phyloP scores from a whole-genome alignment of 2,888 invertebrate species.

The Acleris cristana region DNA sequence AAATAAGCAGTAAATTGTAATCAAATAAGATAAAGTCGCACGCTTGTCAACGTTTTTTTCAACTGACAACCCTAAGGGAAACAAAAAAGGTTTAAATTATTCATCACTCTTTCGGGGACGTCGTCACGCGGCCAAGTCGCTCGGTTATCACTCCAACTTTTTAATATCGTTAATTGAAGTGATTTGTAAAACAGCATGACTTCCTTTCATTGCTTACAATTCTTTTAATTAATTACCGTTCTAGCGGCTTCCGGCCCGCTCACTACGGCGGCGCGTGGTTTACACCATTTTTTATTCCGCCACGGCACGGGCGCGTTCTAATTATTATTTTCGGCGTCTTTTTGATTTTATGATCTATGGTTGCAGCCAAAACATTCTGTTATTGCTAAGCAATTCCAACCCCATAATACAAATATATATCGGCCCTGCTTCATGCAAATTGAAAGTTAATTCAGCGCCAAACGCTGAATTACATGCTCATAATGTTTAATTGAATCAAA shows the following conservation, averaged over 20 bases:
- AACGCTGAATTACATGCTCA: conserved; percentile 41
- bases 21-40: conserved; percentile 67
- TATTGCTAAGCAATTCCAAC: conserved; percentile 25
- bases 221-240: conserved; percentile 82
- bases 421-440: conserved; percentile 32
- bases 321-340: conserved; percentile 54
- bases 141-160: conserved; percentile 76
- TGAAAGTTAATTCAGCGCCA: conserved; percentile 39
- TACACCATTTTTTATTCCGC: conserved; percentile 71
- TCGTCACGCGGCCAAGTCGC: conserved; percentile 65
- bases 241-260: conserved; percentile 78
- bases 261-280: conserved; percentile 63
- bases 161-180: conserved; percentile 84
- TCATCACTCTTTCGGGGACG: conserved; percentile 48
- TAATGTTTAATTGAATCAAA: conserved; percentile 72
- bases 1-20: conserved; percentile 25
- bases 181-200: conserved; percentile 84
- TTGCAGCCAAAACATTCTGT: conserved; percentile 11
- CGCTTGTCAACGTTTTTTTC: conserved; percentile 60
- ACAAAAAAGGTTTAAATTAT: conserved; percentile 48
- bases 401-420: conserved; percentile 18
- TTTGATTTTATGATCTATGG: conserved; percentile 32
- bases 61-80: conserved; percentile 47
- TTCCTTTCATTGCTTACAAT: conserved; percentile 82
- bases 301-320: conserved; percentile 59